Percentiles rank a stretch among this genome's conserved stretches.
These are phyloP conservation scores for Pelmatolapia mariae DNA, from an alignment of 2,113 vertebrate genomes.

Conservation along the genomic window DNA sequence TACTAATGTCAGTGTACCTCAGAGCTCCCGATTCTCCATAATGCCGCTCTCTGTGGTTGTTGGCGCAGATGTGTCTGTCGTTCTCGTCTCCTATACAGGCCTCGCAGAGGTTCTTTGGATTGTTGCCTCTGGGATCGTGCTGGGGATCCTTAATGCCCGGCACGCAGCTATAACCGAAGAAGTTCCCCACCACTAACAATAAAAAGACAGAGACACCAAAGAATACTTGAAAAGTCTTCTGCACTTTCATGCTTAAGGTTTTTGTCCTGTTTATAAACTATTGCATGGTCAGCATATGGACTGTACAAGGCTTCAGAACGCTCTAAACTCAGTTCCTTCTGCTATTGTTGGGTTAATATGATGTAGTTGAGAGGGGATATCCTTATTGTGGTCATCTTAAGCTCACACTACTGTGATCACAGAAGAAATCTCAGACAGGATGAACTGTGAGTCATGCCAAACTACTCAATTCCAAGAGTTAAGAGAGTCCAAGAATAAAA, in stretches of 20 bases:
- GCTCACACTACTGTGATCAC: not conserved
- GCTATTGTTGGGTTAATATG: not conserved
- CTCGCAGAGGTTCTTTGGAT: slow-evolving; percentile 78
- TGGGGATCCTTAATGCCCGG: slow-evolving; percentile 70
- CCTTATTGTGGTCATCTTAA: not conserved
- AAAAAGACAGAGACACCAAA: not conserved
- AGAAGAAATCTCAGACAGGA: not conserved
- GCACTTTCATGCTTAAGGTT: not conserved
- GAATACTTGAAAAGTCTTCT: not conserved
- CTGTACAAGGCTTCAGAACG: not conserved
- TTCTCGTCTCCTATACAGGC: slow-evolving; percentile 79
- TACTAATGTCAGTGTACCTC: slow-evolving; percentile 51
- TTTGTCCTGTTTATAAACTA: not conserved
- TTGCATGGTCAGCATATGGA: not conserved
- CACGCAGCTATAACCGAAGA: slow-evolving; percentile 79
- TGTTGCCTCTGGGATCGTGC: slow-evolving; percentile 75
- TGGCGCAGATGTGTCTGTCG: slow-evolving; percentile 74
- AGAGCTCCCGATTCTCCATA: slow-evolving; percentile 75
- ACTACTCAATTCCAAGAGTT: not conserved
- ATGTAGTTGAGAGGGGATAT: not conserved
- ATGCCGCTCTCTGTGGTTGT: slow-evolving; percentile 71
- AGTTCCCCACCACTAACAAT: slow-evolving; percentile 70
- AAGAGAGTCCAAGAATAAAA: not conserved
- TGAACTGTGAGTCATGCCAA: not conserved
- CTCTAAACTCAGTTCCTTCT: not conserved